Evolutionary conservation across 64 coral and sea anemone species (phyloP).

Genomic region (Actinia tenebrosa): DNA sequence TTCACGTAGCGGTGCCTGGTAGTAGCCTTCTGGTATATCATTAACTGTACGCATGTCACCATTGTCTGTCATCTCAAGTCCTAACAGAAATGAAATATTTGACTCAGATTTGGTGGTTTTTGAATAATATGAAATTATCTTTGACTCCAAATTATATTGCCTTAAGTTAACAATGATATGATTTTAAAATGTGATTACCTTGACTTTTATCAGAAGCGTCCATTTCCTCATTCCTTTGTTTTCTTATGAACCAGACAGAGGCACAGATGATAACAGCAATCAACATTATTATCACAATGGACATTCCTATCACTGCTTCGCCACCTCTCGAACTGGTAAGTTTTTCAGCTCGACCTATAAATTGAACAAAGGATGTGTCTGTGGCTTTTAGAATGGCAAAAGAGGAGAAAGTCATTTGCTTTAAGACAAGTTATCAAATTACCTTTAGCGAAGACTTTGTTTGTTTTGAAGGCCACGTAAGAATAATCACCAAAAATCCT

Average conservation of each 20-base stretch:
- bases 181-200: not conserved
- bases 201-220: not conserved
- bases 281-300: not conserved
- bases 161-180: no score
- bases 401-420: no score
- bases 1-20: not conserved
- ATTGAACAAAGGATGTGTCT: not conserved
- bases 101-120: not conserved
- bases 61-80: not conserved
- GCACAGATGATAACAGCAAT: conserved; percentile 1
- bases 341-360: not conserved
- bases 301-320: not conserved
- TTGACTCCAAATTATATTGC: no score
- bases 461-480: conserved; percentile 4
- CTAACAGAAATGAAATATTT: not conserved
- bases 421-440: not conserved
- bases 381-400: no score
- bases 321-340: not conserved
- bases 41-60: conserved; percentile 4
- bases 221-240: not conserved
- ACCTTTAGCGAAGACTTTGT: not conserved
- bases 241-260: conserved; percentile 1
- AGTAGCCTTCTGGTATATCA: conserved; percentile 2
- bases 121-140: not conserved
- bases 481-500: not conserved